These are phyloP conservation scores for Anthoscopus minutus DNA, from an alignment of 2,113 vertebrate species.

Conservation along the genomic window DNA sequence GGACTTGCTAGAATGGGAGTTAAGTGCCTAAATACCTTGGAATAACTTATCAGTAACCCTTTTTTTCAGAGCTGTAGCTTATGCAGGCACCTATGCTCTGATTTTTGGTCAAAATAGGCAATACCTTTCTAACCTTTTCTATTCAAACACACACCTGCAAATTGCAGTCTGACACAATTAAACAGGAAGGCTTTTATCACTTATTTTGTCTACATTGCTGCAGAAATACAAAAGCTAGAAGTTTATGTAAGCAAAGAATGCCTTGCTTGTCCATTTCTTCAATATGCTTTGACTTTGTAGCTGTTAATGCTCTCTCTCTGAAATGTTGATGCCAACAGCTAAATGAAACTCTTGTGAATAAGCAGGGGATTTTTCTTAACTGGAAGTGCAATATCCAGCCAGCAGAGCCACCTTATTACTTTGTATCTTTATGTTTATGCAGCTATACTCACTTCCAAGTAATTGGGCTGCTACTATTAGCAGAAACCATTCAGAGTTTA, in stretches of 20 bases:
- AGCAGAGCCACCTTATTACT: not conserved
- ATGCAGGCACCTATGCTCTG: not conserved
- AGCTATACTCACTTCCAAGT: not conserved
- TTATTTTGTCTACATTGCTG: not conserved
- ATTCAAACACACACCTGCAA: not conserved
- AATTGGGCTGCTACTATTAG: constrained; percentile 44
- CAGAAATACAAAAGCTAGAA: not conserved
- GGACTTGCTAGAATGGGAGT: not conserved
- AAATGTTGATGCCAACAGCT: not conserved
- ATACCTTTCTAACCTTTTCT: not conserved
- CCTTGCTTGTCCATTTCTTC: not conserved
- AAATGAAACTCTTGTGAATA: constrained; percentile 19
- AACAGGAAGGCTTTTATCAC: not conserved
- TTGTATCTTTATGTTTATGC: constrained; percentile 21
- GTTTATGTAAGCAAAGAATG: not conserved
- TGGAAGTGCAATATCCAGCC: not conserved
- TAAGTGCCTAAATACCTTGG: not conserved
- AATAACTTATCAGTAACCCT: not conserved
- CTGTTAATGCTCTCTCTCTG: not conserved
- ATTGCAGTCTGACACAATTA: not conserved
- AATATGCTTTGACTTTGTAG: not conserved
- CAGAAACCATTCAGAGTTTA: constrained; percentile 49
- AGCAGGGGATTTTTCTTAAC: not conserved
- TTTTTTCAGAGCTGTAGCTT: not conserved
- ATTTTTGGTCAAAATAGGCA: not conserved